Evolutionary conservation across 2,797 vertebrate genomes (phyloP).

Genomic region (Pteropus rufus): DNA sequence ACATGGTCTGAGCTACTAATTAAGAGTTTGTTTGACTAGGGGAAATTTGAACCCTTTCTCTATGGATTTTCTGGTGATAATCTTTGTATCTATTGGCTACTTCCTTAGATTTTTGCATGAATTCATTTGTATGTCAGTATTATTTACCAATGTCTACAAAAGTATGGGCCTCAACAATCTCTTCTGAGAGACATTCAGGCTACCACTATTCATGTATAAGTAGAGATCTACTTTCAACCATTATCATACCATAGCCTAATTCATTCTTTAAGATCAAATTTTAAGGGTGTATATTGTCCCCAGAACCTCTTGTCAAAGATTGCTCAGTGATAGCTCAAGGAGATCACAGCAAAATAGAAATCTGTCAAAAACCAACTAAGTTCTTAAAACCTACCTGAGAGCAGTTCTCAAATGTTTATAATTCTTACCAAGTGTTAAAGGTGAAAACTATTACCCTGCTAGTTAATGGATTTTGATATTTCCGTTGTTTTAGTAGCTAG

Average conservation of each 20-base stretch:
- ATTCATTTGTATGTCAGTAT: neutral
- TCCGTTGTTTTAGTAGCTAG: constrained; percentile 19
- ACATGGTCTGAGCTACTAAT: neutral
- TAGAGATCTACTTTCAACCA: neutral
- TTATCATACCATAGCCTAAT: neutral
- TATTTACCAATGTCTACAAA: neutral
- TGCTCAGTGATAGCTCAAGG: neutral
- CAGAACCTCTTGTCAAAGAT: neutral
- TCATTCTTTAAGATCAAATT: neutral
- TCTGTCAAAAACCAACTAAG: neutral
- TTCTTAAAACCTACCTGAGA: constrained; percentile 21
- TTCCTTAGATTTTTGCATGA: constrained; percentile 1
- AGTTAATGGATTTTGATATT: constrained; percentile 2
- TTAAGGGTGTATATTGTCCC: neutral
- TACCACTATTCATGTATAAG: neutral
- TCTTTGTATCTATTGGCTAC: neutral
- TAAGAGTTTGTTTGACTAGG: neutral
- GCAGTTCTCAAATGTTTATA: neutral
- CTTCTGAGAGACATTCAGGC: neutral
- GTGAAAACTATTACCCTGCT: neutral
- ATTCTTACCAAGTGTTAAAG: neutral
- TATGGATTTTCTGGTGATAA: neutral
- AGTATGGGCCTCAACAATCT: neutral
- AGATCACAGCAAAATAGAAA: neutral
- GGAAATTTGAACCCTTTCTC: neutral